Evolutionary conservation across 2,888 invertebrate species (phyloP).

Genomic region (Zootermopsis nevadensis): DNA sequence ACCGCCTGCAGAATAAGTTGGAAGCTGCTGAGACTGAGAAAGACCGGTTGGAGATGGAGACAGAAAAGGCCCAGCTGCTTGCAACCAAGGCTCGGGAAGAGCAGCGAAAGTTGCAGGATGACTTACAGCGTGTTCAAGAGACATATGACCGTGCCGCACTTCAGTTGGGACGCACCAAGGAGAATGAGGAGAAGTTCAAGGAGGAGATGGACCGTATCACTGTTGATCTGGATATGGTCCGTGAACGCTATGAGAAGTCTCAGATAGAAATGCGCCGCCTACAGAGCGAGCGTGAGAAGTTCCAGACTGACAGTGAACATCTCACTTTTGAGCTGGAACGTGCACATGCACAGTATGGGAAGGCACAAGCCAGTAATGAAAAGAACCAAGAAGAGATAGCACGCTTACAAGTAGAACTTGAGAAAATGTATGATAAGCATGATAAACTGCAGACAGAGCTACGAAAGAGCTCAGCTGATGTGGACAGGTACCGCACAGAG

Average conservation of each 20-base stretch:
- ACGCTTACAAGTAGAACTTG: conserved; percentile 85
- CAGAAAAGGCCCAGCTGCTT: conserved; percentile 84
- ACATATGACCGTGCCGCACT: conserved; percentile 88
- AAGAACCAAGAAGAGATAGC: conserved; percentile 92
- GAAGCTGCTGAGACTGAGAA: conserved; percentile 90
- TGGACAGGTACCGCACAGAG: conserved; percentile 76
- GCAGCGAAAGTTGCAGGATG: conserved; percentile 87
- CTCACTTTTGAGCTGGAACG: conserved; percentile 88
- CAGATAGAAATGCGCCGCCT: conserved; percentile 85
- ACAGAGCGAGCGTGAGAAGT: conserved; percentile 87
- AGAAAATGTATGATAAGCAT: conserved; percentile 91
- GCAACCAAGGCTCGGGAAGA: conserved; percentile 87
- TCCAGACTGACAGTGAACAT: conserved; percentile 85
- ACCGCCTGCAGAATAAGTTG: conserved; percentile 87
- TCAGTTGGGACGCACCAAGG: conserved; percentile 87
- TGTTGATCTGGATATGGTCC: conserved; percentile 86
- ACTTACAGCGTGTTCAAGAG: conserved; percentile 86
- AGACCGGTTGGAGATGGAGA: conserved; percentile 85
- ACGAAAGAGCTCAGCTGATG: conserved; percentile 82
- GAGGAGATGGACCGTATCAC: conserved; percentile 81
- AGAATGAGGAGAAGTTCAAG: conserved; percentile 91
- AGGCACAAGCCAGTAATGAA: conserved; percentile 86
- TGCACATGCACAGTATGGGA: conserved; percentile 86
- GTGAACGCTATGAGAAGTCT: conserved; percentile 89
- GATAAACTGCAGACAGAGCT: conserved; percentile 86